Base-by-base conservation (phyloP, 2,888 invertebrate species). In the Tiliacea aurago region DNA sequence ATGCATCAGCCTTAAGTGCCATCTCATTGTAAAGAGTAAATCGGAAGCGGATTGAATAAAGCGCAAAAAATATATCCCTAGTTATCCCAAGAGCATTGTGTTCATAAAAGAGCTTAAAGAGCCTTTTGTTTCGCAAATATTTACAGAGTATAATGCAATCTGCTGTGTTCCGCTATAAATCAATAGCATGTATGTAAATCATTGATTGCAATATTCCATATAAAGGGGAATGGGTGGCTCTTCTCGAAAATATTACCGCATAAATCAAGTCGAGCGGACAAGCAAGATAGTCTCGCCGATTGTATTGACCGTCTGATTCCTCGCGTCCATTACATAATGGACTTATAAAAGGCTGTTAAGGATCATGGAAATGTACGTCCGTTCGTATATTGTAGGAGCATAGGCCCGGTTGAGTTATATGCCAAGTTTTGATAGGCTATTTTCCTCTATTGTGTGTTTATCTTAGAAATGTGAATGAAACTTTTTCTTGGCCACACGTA, bases 261-360 rank as follows among this genome's bases (percentile, higher is more conserved):
- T 94, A 94, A 94, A 94, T 94, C 93, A 92, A 87, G 77, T 82
- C 63, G 73, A 85, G 84, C 73, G 87, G 89, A 91, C 90, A 87
- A 84, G 68, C 72, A 87, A 88, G 89, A 92, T 92, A 90, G 90
- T 89, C 87, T 84, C 84, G 74, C 78, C 85, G 86, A 91, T 91
- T 91, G 90, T 92, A 90, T 90, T 88, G 90, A 86, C 88, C 88
- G 86, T 88, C 89, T 88, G 87, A 87, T 90, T 90, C 86, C 79
- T 90, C 86, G 89, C 90, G 88, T 89, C 90, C 89, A 90, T 91
- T 93, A 90, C 87, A 90, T 92, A 94, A 93, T 92, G 87, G 92
- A 87, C 90, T 91, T 91, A 90, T 89, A 93, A 93, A 75, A 92
- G 90, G 89, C 91, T 92, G 90, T 91, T 94, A 90, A 92, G 92